Conservation (phyloP, 2,113 vertebrate species). For the Grammomys surdaster region DNA sequence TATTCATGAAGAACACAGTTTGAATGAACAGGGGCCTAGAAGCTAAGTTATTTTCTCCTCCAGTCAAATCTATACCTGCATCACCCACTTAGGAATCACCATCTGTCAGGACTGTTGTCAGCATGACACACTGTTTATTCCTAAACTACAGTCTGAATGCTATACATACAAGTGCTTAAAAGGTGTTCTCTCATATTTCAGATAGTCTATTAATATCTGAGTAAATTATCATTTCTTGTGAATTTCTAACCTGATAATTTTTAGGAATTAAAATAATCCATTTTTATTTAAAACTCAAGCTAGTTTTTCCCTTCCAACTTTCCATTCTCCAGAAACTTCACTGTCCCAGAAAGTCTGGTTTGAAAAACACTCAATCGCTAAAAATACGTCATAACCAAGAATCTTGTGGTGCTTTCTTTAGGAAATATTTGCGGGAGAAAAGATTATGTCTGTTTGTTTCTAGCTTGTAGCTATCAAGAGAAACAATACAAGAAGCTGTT, state of each 20-base stretch:
- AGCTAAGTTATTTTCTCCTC: neutral
- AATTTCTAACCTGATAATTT: neutral
- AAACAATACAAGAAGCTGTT: neutral
- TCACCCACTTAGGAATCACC: constrained; percentile 47
- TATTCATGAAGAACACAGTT: neutral
- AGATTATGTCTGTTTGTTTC: neutral
- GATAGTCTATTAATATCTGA: constrained; percentile 39
- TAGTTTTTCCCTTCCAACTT: neutral
- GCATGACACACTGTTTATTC: neutral
- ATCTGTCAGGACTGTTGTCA: constrained; percentile 7
- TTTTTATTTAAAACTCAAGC: constrained; percentile 1
- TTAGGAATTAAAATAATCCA: constrained; percentile 9
- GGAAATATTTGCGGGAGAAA: neutral
- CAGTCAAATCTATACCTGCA: neutral
- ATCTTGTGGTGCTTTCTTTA: neutral
- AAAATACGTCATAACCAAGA: neutral
- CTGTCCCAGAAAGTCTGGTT: constrained; percentile 28
- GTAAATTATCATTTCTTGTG: neutral
- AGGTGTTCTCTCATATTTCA: constrained; percentile 23
- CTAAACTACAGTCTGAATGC: neutral
- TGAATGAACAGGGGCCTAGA: neutral
- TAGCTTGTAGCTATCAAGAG: constrained; percentile 13
- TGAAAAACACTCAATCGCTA: neutral
- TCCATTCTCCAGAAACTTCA: constrained; percentile 32
- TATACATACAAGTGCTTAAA: neutral